A percentile compares a stretch with the other conserved stretches of the same genome.
Conservation (phyloP, 1,140 invertebrate species). For the Drosophila ambigua region DNA sequence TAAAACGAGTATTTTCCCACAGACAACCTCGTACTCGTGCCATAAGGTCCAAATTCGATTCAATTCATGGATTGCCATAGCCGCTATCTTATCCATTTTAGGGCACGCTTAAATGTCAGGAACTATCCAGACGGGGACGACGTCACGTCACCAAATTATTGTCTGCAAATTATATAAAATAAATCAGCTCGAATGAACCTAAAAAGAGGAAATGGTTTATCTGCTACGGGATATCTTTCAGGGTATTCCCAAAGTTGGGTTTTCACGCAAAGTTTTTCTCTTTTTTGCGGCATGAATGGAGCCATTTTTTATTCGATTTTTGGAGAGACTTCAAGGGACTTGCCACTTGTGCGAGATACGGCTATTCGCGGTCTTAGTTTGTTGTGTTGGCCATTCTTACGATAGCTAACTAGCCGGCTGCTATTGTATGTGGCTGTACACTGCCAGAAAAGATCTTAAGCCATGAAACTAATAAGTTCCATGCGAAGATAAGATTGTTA, state of each 20-base stretch:
- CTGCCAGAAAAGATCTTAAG: too few species aligned
- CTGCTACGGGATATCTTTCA: not conserved
- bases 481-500: too few species aligned
- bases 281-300: conserved; percentile 21
- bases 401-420: conserved; percentile 35
- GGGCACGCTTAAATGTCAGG: not conserved
- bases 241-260: conserved; percentile 21
- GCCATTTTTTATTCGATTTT: conserved; percentile 37
- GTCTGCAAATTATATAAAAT: conserved; percentile 3
- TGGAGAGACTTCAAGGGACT: conserved; percentile 17
- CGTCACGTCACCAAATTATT: conserved; percentile 6
- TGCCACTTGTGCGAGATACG: conserved; percentile 11
- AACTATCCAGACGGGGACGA: conserved; percentile 14
- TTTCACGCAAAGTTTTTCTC: conserved; percentile 4
- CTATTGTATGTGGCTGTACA: too few species aligned
- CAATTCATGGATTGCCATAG: too few species aligned
- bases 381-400: conserved; percentile 35
- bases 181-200: too few species aligned
- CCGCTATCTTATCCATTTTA: conserved; percentile 32
- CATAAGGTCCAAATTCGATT: too few species aligned
- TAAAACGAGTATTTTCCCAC: too few species aligned
- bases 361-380: conserved; percentile 30
- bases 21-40: too few species aligned
- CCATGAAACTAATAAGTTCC: too few species aligned
- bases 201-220: conserved; percentile 28